These are phyloP conservation scores for Bergia sp. DNA, from an alignment of 92 coral and sea anemone genomes.

Conservation along the genomic window DNA sequence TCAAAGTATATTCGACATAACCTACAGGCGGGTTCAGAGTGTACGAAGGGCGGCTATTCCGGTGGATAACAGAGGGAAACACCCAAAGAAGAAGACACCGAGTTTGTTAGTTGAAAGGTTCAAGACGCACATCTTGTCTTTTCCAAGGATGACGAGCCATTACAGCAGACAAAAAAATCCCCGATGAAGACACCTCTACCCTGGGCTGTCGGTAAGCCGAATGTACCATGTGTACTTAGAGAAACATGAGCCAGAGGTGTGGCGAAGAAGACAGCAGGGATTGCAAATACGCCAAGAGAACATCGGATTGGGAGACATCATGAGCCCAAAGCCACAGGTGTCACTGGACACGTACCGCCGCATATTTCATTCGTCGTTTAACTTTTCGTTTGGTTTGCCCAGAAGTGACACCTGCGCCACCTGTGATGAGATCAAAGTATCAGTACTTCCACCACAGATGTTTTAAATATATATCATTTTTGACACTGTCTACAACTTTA, in stretches of 20 bases:
- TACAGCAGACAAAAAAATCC: background rate
- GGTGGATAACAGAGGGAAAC: background rate
- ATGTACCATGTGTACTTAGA: slow-evolving; percentile 3
- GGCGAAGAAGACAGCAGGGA: background rate
- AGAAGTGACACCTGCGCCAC: background rate
- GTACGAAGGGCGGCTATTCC: background rate
- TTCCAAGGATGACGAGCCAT: background rate
- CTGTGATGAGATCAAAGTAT: background rate
- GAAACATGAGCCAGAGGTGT: background rate
- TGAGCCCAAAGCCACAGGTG: background rate
- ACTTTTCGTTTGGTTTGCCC: background rate
- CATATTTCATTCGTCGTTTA: background rate
- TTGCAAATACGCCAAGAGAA: background rate
- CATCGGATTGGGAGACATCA: background rate
- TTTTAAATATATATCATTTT: no score
- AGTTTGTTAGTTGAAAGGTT: background rate
- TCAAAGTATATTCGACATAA: background rate
- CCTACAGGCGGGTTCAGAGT: background rate
- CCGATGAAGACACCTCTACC: background rate
- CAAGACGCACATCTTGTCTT: background rate
- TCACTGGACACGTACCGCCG: background rate
- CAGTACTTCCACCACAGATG: no score
- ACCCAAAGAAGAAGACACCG: background rate
- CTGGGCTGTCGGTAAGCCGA: background rate
- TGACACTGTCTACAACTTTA: no score